Conservation (phyloP, 2,797 vertebrate species). For the Antrozous pallidus region DNA sequence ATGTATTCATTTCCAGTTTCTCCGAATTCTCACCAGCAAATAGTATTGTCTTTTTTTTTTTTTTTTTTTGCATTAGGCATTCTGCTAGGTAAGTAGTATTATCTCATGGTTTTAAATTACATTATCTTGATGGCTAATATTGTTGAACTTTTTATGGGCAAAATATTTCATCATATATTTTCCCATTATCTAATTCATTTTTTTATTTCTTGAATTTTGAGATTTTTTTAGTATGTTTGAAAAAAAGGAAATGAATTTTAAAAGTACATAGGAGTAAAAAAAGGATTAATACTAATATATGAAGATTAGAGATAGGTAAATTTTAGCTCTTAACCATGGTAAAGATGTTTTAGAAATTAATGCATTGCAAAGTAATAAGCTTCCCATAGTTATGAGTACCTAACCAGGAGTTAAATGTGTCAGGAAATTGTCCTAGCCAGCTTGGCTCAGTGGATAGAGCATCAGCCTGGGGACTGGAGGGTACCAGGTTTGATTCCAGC, state of each 20-base stretch:
- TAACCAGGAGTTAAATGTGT: background rate
- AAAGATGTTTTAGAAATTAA: background rate
- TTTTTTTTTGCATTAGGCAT: background rate
- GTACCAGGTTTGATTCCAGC: too few species aligned
- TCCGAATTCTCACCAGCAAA: background rate
- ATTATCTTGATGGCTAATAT: background rate
- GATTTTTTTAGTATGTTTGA: background rate
- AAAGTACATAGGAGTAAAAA: background rate
- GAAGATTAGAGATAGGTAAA: background rate
- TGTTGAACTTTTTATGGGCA: background rate
- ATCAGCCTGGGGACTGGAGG: too few species aligned
- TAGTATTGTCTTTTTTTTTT: background rate
- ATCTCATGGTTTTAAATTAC: background rate
- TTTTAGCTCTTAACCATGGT: background rate
- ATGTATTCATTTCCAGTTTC: background rate
- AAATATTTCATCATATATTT: background rate
- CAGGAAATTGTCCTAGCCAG: too few species aligned
- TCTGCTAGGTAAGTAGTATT: background rate
- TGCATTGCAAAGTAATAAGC: background rate
- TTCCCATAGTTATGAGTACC: background rate
- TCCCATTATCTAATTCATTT: background rate
- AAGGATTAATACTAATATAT: background rate
- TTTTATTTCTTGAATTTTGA: background rate
- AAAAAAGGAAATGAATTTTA: background rate
- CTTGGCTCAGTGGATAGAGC: too few species aligned